Evolutionary conservation across 2,797 vertebrate species (phyloP), one percentile per base, ranked within the genome.

Genomic region (Falco rusticolus): DNA sequence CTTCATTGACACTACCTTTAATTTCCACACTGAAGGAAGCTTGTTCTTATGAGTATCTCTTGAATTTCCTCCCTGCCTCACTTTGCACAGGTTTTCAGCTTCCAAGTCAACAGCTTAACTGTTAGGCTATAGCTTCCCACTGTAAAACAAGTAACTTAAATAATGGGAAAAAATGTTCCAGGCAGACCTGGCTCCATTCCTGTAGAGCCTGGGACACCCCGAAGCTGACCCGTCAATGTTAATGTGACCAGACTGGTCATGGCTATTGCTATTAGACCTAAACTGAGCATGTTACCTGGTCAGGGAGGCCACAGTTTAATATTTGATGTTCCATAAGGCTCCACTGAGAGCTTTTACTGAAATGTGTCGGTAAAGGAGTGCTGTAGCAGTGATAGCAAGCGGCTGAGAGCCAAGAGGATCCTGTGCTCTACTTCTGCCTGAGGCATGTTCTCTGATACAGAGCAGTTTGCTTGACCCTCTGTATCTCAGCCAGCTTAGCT

Each of bases 221-320:
- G 0, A 70, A 90, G 78, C 94, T 53, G 45, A 66, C 57, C 66
- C 51, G 53, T 88, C 86, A 56, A 41, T 25, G 81, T 70, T 93
- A 87, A 89, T 63, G 65, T 5, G 43, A 63, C 48, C 87, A 79
- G 93, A 84, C 79, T 82, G 80, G 87, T 84, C 70, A 59, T 11
- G 41, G 76, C 51, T 93, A 64, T 87, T 84, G 87, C 90, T 88
- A 13, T 78, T 94, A 91, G 57, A 83, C 78, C 72, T 89, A 87
- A 95, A 90, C 69, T 47, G 81, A 93, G 60, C 56, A 11, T 82
- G 45, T 88, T 86, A 84, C 70, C 56, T 1, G 3, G 76, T 54
- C 93, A 91, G 84, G 93, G 84, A 96, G 70, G 77, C 87, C 85
- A 77, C 37, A 18, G 41, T 90, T 97, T 81, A 94, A 96, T 96